Base-by-base conservation (phyloP, 1,140 invertebrate species). In the Drosophila pruinosa region DNA sequence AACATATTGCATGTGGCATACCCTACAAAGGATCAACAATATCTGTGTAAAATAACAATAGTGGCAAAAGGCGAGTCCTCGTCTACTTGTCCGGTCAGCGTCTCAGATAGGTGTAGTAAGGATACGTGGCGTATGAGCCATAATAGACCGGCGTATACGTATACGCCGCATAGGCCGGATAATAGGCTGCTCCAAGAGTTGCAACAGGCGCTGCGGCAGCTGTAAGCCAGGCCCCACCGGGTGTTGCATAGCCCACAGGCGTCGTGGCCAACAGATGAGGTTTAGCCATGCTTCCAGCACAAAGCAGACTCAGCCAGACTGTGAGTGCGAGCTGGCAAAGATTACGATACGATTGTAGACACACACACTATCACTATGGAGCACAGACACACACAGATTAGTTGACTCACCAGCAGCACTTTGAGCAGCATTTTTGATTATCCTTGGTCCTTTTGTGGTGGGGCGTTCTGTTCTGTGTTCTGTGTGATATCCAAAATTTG, bases 91-190 rank as follows among this genome's bases (percentile, higher is more conserved):
- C 10, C n/a, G 38, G 19, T 82, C 78, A 89, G 12, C 82, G 82
- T 38, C 83, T 69, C n/a, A 78, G 62, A 58, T 89, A 89, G 1
- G 79, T 24, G 47, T 82, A 82, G 58, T 88, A 88, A 22, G 82
- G 82, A 82, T 88, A 88, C 45, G 83, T 72, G 75, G 82, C 82
- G 45, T 88, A 88, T 56, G 82, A 61, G 59, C 72, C 78, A 61
- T 88, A 88, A 69, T 88, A 88, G 2, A 78, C 59, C 4, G 82
- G 82, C 43, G 75, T 64, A 61, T 88, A 88, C 72, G 82, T 52
- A 88, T 86, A 88, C 75, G 82, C 41, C 50, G 78, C 72, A 64
- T 88, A 88, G 28, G 82, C 78, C 67, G 82, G 82, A 73, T 88
- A 88, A 58, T 88, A 88, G 6, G 75, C 58, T 10, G 71, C 28